phyloP scores from a whole-genome alignment of 2,888 invertebrate species.

The Malacosoma neustria region DNA sequence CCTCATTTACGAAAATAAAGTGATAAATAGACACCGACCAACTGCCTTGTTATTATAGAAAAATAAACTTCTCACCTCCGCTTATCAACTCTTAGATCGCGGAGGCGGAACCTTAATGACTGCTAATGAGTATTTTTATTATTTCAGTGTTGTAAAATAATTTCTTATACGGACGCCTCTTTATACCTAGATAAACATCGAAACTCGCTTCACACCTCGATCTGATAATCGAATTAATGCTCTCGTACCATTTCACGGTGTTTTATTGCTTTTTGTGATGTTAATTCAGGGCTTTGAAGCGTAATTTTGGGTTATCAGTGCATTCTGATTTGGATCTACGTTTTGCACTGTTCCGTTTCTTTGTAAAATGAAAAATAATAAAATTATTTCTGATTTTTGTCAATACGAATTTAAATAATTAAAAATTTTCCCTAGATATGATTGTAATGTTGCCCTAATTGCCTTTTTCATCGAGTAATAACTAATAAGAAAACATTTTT shows the following conservation, averaged over 20 bases:
- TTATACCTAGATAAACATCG: slow-evolving; percentile 74
- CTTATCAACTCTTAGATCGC: slow-evolving; percentile 61
- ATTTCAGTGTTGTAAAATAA: slow-evolving; percentile 72
- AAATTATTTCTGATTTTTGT: no score
- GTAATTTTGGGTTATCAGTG: slow-evolving; percentile 68
- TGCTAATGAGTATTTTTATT: slow-evolving; percentile 73
- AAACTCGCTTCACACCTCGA: slow-evolving; percentile 73
- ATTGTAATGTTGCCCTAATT: no score
- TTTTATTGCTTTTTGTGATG: slow-evolving; percentile 67
- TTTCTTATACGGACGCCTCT: slow-evolving; percentile 67
- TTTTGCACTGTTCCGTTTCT: slow-evolving; percentile 51
- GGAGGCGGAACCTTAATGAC: slow-evolving; percentile 67
- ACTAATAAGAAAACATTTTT: no score
- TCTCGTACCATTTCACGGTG: slow-evolving; percentile 69
- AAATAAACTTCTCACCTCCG: slow-evolving; percentile 53
- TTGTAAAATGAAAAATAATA: no score
- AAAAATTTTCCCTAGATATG: no score
- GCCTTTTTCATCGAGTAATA: no score
- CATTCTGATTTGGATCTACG: slow-evolving; percentile 35
- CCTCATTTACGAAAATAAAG: slow-evolving; percentile 9
- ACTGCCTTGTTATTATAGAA: slow-evolving; percentile 46
- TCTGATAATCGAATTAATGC: slow-evolving; percentile 74
- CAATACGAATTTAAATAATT: no score
- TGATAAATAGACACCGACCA: slow-evolving; percentile 38
- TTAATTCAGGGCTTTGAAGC: slow-evolving; percentile 55